phyloP scores from a whole-genome alignment of 2,797 vertebrate genomes.

The Meriones psammophilus region DNA sequence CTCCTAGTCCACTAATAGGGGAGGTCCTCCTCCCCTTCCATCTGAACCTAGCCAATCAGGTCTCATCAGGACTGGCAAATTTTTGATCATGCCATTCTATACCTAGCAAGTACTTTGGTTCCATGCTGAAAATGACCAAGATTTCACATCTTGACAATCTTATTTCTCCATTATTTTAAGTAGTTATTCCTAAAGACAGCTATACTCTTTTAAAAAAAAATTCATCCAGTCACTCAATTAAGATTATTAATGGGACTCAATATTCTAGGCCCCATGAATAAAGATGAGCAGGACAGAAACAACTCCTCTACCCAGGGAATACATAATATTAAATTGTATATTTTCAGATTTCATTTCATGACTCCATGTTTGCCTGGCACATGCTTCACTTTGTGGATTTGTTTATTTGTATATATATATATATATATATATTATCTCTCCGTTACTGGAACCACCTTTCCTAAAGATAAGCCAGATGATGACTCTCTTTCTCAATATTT shows the following conservation, averaged over 20 bases:
- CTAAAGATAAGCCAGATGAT: not conserved
- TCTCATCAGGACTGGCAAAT: not conserved
- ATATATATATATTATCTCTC: not conserved
- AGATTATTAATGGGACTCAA: not conserved
- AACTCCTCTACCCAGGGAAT: not conserved
- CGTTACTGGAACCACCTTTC: not conserved
- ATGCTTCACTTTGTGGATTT: not conserved
- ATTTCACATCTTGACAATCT: conserved; percentile 33
- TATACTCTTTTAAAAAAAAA: not conserved
- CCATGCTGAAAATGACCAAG: not conserved
- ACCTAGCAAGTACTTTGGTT: not conserved
- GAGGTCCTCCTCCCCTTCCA: no score
- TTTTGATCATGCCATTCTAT: not conserved
- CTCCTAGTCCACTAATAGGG: no score
- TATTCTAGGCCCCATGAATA: not conserved
- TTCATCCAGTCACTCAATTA: not conserved
- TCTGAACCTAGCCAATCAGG: no score
- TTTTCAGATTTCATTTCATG: not conserved
- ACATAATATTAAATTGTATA: not conserved
- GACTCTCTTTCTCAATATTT: not conserved
- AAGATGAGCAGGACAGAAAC: not conserved
- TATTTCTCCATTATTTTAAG: conserved; percentile 23
- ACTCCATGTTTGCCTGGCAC: not conserved
- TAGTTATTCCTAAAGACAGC: not conserved
- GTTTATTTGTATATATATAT: not conserved